phyloP scores from a whole-genome alignment of 2,888 invertebrate species.

The Eupithecia abbreviata region DNA sequence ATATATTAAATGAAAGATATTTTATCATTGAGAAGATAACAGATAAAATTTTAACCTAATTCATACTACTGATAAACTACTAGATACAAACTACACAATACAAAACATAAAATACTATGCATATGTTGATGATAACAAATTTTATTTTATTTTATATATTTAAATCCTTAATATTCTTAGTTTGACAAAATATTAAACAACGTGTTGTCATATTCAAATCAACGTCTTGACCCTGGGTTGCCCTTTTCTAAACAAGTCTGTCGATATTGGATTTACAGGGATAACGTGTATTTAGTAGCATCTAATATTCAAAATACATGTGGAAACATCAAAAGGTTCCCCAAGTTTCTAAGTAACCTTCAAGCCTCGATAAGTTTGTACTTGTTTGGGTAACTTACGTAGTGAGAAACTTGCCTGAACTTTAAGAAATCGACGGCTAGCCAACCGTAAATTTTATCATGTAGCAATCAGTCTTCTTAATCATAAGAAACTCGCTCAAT shows the following conservation, averaged over 20 bases:
- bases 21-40: too few species aligned
- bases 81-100: too few species aligned
- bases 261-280: neutral
- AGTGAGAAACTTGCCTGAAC: neutral
- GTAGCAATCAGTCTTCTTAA: neutral
- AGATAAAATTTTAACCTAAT: too few species aligned
- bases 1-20: too few species aligned
- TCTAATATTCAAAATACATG: neutral
- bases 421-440: neutral
- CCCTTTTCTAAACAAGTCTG: neutral
- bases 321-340: constrained; percentile 8
- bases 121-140: too few species aligned
- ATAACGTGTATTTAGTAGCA: neutral
- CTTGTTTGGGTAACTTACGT: neutral
- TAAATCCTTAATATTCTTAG: too few species aligned
- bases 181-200: too few species aligned
- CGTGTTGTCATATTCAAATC: too few species aligned
- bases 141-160: too few species aligned
- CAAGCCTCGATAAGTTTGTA: neutral
- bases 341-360: constrained; percentile 1
- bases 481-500: neutral
- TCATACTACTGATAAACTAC: too few species aligned
- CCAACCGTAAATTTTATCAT: neutral
- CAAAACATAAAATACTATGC: too few species aligned
- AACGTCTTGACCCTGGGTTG: neutral